Percentiles rank a stretch among this genome's conserved stretches.
Evolutionary conservation across 2,113 vertebrate species (phyloP).

Genomic region (Sceloporus tristichus): DNA sequence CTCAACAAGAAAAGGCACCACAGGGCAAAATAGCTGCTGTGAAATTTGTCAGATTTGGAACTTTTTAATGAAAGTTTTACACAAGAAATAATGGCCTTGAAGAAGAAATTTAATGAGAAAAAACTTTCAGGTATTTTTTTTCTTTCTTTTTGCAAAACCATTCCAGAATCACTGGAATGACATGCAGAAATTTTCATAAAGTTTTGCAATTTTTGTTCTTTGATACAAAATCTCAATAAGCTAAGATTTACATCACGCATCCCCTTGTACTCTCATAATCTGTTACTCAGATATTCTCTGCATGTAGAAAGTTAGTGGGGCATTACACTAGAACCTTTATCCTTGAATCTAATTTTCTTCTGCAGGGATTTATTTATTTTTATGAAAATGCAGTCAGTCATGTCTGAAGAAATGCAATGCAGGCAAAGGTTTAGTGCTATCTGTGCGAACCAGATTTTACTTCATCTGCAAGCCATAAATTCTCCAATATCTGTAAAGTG

Average conservation of each 20-base stretch:
- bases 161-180: no score
- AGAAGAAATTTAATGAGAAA: no score
- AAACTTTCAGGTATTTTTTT: no score
- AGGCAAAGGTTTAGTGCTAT: neutral
- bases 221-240: no score
- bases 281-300: neutral
- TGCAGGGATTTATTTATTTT: neutral
- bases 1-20: no score
- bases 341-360: neutral
- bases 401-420: neutral
- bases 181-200: no score
- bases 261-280: neutral
- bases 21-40: no score
- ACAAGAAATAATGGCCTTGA: no score
- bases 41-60: no score
- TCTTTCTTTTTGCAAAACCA: no score
- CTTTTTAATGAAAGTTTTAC: no score
- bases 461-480: conserved; percentile 57
- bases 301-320: neutral
- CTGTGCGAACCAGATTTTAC: conserved; percentile 16
- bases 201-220: no score
- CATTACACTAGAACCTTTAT: neutral
- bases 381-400: neutral
- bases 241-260: neutral
- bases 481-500: conserved; percentile 52